Evolutionary conservation across 1,140 invertebrate genomes (phyloP).

Genomic region (Anadara kagoshimensis): DNA sequence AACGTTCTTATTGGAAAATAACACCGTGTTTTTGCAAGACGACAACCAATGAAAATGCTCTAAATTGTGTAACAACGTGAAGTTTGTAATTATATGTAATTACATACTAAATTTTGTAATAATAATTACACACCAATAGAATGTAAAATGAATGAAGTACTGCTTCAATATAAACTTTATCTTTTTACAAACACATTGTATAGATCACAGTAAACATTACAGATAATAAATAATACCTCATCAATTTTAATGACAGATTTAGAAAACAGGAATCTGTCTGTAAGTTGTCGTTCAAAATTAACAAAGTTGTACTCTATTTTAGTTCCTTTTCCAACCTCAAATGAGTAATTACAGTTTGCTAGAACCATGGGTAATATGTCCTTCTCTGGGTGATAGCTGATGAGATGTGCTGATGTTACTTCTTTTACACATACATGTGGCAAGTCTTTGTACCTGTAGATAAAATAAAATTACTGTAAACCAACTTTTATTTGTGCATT

Average conservation of each 20-base stretch:
- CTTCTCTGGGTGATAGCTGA: conserved; percentile 55
- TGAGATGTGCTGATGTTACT: conserved; percentile 49
- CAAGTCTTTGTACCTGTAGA: background rate
- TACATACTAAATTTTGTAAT: too few species aligned
- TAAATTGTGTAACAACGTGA: too few species aligned
- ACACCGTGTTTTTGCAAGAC: too few species aligned
- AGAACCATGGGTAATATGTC: conserved; percentile 61
- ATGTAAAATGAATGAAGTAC: too few species aligned
- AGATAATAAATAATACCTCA: conserved; percentile 1
- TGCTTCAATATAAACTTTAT: too few species aligned
- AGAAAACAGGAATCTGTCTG: conserved; percentile 44
- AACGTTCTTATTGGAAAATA: too few species aligned
- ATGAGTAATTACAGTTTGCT: conserved; percentile 62
- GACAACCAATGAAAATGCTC: too few species aligned
- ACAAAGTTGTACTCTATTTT: conserved; percentile 50
- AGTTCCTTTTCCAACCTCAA: conserved; percentile 49
- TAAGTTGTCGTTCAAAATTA: conserved; percentile 47
- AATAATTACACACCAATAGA: too few species aligned
- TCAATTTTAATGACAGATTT: conserved; percentile 37
- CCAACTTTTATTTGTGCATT: too few species aligned
- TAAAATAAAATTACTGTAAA: too few species aligned
- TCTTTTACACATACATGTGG: conserved; percentile 37
- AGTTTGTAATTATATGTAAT: too few species aligned
- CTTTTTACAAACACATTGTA: background rate
- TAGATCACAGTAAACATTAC: background rate